phyloP scores from a whole-genome alignment of 2,113 vertebrate species.

The Xenopus borealis region DNA sequence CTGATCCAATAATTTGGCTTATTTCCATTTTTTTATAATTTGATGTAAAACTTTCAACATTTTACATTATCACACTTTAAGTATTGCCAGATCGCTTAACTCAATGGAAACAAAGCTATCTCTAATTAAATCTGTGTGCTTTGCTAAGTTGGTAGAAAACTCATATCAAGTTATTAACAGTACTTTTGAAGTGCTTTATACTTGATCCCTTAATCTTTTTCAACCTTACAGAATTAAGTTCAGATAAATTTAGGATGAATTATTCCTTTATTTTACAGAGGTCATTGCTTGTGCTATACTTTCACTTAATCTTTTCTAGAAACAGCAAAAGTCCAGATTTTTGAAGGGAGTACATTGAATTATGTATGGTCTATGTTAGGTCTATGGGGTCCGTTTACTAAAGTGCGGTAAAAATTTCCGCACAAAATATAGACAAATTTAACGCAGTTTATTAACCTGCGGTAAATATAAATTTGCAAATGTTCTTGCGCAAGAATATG shows the following conservation, averaged over 20 bases:
- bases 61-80: background rate
- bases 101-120: constrained; percentile 13
- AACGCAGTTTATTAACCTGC: too few species aligned
- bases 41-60: too few species aligned
- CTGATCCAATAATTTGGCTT: too few species aligned
- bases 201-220: constrained; percentile 9
- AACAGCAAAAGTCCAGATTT: too few species aligned
- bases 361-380: too few species aligned
- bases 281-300: background rate
- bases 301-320: background rate
- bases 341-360: too few species aligned
- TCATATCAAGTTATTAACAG: background rate
- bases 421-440: too few species aligned
- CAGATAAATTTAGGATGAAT: constrained; percentile 1
- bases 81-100: constrained; percentile 7
- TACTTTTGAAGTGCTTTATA: constrained; percentile 6
- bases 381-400: too few species aligned
- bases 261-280: background rate
- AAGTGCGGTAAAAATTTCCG: too few species aligned
- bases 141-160: constrained; percentile 1
- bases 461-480: too few species aligned
- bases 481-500: too few species aligned
- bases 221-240: background rate
- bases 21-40: too few species aligned
- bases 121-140: background rate